phyloP scores from a whole-genome alignment of 2,113 vertebrate species.

The Rallus limicola region DNA sequence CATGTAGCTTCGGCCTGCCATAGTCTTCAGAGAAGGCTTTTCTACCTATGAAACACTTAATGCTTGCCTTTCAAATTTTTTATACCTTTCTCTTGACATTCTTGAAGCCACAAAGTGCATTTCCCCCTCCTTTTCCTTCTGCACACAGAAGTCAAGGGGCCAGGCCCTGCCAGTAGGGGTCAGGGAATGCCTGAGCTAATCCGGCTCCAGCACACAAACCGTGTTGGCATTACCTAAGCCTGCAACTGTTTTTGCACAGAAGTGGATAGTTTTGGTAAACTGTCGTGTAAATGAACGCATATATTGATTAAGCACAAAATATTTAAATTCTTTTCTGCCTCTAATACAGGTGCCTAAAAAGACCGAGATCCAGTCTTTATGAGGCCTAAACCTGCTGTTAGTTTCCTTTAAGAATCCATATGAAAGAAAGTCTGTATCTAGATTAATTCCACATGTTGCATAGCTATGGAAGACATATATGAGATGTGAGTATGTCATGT shows the following conservation, averaged over 20 bases:
- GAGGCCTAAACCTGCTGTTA: not conserved
- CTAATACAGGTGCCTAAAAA: not conserved
- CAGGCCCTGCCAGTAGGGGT: slow-evolving; percentile 3
- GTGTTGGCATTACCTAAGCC: not conserved
- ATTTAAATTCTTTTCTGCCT: not conserved
- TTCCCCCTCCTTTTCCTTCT: not conserved
- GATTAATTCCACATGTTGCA: not conserved
- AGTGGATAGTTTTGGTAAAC: not conserved
- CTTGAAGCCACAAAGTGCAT: not conserved
- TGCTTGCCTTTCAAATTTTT: not conserved
- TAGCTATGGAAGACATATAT: fast-evolving
- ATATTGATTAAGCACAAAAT: not conserved
- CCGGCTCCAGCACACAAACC: not conserved
- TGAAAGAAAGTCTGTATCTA: not conserved
- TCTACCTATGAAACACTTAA: fast-evolving
- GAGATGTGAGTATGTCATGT: not conserved
- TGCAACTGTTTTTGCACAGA: not conserved
- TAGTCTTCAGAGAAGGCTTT: not conserved
- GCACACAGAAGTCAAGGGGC: not conserved
- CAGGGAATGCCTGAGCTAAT: slow-evolving; percentile 7
- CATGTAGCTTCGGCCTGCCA: not conserved
- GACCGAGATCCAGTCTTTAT: not conserved
- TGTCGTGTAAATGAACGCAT: not conserved
- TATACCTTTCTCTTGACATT: not conserved
- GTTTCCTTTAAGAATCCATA: not conserved